These are phyloP conservation scores for Tipula lateralis DNA, from an alignment of 2,888 invertebrate species.

Conservation along the genomic window DNA sequence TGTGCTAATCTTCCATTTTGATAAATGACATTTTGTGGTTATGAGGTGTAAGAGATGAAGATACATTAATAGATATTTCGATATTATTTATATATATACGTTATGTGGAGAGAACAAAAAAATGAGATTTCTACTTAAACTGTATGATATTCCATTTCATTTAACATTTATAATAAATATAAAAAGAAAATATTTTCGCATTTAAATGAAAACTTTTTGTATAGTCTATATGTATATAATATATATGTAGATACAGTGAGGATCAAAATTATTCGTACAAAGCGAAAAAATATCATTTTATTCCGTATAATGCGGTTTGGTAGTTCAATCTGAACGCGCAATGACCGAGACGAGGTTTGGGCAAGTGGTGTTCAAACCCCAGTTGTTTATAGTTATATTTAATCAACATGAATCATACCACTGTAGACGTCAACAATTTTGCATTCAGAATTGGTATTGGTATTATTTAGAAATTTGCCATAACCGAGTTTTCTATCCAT, in stretches of 20 bases:
- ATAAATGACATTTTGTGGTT: slow-evolving; percentile 19
- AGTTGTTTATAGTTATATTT: no score
- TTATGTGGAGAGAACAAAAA: background rate
- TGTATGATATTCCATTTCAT: slow-evolving; percentile 19
- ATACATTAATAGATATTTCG: slow-evolving; percentile 9
- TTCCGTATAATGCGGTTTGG: no score
- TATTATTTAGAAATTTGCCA: no score
- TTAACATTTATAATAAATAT: slow-evolving; percentile 11
- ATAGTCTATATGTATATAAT: background rate
- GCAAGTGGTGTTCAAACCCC: no score
- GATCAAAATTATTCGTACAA: no score
- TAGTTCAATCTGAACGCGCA: no score
- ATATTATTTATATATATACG: background rate
- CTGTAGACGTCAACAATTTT: no score
- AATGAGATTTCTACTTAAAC: background rate
- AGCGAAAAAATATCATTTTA: no score
- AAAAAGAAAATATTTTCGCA: background rate
- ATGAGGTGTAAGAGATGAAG: slow-evolving; percentile 24
- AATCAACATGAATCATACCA: no score
- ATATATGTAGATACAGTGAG: background rate
- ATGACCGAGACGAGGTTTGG: no score
- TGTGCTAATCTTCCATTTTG: slow-evolving; percentile 1
- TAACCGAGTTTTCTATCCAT: no score
- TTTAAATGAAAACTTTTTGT: background rate
- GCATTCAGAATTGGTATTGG: no score